A percentile compares a stretch with the other conserved stretches of the same genome.
Conservation (phyloP, 1,140 invertebrate species). For the Drosophila santomea region DNA sequence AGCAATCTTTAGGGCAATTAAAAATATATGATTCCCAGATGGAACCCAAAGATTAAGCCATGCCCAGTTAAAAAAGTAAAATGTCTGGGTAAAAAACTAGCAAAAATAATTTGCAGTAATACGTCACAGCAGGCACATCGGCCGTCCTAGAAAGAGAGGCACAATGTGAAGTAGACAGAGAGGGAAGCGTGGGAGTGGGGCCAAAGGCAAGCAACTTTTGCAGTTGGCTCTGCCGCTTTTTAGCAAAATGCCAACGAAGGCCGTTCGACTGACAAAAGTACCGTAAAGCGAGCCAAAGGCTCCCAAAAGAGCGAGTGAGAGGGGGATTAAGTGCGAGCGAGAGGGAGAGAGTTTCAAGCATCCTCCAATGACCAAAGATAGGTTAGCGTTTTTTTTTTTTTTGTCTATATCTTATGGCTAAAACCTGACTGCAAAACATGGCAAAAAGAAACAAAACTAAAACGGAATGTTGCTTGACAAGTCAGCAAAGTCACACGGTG, state of each 20-base stretch:
- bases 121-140: conserved; percentile 30
- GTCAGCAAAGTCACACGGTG: conserved; percentile 48
- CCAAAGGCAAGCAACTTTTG: conserved; percentile 72
- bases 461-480: conserved; percentile 76
- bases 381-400: conserved; percentile 19
- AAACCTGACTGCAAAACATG: conserved; percentile 61
- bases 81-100: not conserved
- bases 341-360: conserved; percentile 25
- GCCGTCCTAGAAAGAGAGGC: not conserved
- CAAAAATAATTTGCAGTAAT: conserved; percentile 39
- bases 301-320: conserved; percentile 4
- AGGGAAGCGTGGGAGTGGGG: conserved; percentile 29
- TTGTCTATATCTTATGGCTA: conserved; percentile 49
- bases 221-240: conserved; percentile 32
- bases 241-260: conserved; percentile 72
- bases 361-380: conserved; percentile 51
- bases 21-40: not conserved
- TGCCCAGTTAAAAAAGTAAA: not conserved
- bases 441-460: conserved; percentile 56
- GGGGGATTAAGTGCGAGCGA: not conserved
- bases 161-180: not conserved
- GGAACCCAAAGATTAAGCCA: not conserved
- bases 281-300: conserved; percentile 52
- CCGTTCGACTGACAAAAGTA: conserved; percentile 71
- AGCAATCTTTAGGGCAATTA: not conserved